Percentiles rank a stretch among this genome's conserved stretches.
Evolutionary conservation across 2,797 vertebrate genomes (phyloP).

Genomic region (Smutsia temminckii): DNA sequence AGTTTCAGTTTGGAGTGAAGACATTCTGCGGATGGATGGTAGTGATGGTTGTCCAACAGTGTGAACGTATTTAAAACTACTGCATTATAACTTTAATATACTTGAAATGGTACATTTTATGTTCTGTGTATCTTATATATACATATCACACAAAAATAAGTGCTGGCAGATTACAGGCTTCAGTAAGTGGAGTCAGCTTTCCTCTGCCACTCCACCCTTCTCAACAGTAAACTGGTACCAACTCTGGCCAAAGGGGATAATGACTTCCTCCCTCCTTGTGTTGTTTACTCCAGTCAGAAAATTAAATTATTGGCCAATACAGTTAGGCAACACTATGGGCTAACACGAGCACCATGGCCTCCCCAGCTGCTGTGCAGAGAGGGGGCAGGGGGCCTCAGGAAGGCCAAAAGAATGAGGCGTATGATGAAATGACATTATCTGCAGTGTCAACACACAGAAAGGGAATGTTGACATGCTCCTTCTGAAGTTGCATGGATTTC

Average conservation of each 20-base stretch:
- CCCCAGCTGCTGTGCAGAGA: not conserved
- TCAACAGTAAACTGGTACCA: too few species aligned
- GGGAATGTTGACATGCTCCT: not conserved
- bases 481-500: not conserved
- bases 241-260: not conserved
- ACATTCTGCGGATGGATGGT: not conserved
- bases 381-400: not conserved
- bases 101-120: not conserved
- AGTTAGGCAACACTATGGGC: not conserved
- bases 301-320: not conserved
- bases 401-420: not conserved
- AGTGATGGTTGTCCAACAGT: not conserved
- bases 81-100: not conserved
- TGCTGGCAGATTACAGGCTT: not conserved
- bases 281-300: not conserved
- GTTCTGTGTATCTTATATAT: too few species aligned
- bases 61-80: not conserved
- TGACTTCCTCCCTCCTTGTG: not conserved
- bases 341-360: fast-evolving
- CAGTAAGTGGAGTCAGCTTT: not conserved
- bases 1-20: not conserved
- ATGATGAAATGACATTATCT: not conserved
- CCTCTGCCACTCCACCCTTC: fast-evolving
- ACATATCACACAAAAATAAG: not conserved
- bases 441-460: not conserved